These are phyloP conservation scores for Harlomillsia oculata DNA, from an alignment of 1,140 invertebrate genomes.

Conservation along the genomic window DNA sequence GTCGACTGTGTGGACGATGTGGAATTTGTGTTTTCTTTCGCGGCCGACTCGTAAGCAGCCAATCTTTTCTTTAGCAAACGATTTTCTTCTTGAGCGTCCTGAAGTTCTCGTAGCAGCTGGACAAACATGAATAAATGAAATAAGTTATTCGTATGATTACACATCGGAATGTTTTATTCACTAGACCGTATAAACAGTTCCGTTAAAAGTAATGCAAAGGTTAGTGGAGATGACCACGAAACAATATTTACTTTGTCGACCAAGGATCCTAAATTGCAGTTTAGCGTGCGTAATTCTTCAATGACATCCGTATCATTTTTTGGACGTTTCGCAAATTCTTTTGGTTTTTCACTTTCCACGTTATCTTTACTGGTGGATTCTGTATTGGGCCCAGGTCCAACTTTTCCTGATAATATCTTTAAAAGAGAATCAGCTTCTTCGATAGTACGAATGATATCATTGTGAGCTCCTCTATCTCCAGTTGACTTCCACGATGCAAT, in stretches of 20 bases:
- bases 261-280: constrained; percentile 19
- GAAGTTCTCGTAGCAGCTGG: constrained; percentile 17
- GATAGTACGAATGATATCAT: too few relatives aligned
- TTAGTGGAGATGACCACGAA: too few relatives aligned
- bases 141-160: too few relatives aligned
- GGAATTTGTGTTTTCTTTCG: not conserved
- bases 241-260: constrained; percentile 23
- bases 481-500: too few relatives aligned
- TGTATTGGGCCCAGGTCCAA: not conserved
- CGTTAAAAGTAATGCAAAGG: too few relatives aligned
- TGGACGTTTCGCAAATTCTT: constrained; percentile 18
- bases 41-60: constrained; percentile 5
- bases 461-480: too few relatives aligned
- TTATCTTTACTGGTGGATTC: not conserved
- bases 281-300: constrained; percentile 27
- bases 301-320: constrained; percentile 27
- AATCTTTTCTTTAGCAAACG: constrained; percentile 11
- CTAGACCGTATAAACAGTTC: too few relatives aligned
- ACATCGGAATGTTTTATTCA: too few relatives aligned
- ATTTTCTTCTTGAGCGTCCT: constrained; percentile 21
- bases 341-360: not conserved
- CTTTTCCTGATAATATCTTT: constrained; percentile 18
- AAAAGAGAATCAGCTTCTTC: constrained; percentile 29
- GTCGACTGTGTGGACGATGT: not conserved
- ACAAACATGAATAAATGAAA: not conserved